Base-by-base conservation (phyloP, 2,888 invertebrate genomes). In the Strigamia crassipes region DNA sequence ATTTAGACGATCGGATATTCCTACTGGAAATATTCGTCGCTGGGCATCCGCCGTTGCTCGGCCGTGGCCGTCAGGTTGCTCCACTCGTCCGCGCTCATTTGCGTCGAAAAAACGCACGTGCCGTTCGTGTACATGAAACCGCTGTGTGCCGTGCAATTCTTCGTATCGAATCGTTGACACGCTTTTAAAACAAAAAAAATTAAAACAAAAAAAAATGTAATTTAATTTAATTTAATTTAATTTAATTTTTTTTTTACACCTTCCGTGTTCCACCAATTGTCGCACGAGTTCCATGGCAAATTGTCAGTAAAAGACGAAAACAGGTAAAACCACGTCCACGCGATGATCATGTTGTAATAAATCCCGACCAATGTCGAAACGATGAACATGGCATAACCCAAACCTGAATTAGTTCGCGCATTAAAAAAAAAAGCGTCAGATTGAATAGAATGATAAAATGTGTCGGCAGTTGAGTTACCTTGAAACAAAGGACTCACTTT, bases 311-410 rank as follows among this genome's bases (percentile, higher is more conserved):
- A 87, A 12, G 89, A 89, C 6, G 88, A 87, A 84, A 89, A 87
- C 80, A 90, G 86, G 84, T 90, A 90, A 86, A 88, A 89, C 56
- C 90, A 85, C 1, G 90, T 88, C 89, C 90, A 90, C 13, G 90
- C 89, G 15, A 90, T 88, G 83, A 90, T 88, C 86, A 90, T 88
- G 85, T 90, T 90, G 87, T 90, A 89, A 86, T 90, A 90, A 83
- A 90, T 87, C 27, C 89, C 88, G 51, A 90, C 88, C 82, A 90
- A 85, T 73, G 87, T 87, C 1, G 89, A 90, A 83, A 90, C 88
- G 41, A 89, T 85, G 83, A 90, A 89, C 90, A 90, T 90, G 34
- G 89, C 89, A 85, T 90, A 89, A 6, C 90, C 90, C 73, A 90
- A 87, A 80, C 90, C 90, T 89, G 86, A 41, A n/a, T n/a, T n/a